Conservation (phyloP, 2,888 invertebrate species). For the Eupithecia subumbrata region DNA sequence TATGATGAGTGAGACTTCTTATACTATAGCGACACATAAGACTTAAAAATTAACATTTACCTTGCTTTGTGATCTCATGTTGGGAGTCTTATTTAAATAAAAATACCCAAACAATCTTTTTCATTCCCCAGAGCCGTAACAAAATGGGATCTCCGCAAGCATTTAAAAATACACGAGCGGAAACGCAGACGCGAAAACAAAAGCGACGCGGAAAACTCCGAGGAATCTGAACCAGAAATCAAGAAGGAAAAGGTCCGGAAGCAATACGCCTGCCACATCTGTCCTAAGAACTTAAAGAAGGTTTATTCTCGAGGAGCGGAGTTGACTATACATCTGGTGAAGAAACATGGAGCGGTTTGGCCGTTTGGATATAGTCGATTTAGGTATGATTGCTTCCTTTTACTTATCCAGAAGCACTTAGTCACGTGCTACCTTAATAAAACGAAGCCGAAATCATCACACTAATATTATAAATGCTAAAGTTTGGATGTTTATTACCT, state of each 20-base stretch:
- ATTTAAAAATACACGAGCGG: conserved; percentile 54
- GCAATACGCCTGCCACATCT: conserved; percentile 88
- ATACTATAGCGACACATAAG: too few species aligned
- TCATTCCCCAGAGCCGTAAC: conserved; percentile 79
- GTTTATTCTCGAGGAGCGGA: conserved; percentile 86
- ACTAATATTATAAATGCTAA: too few species aligned
- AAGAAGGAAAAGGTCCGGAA: conserved; percentile 59
- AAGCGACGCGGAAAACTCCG: conserved; percentile 54
- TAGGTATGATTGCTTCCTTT: conserved; percentile 65
- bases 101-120: too few species aligned
- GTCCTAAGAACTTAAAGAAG: conserved; percentile 81
- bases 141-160: conserved; percentile 84
- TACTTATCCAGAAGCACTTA: too few species aligned
- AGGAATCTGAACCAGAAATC: conserved; percentile 57
- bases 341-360: conserved; percentile 88
- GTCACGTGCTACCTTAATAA: too few species aligned
- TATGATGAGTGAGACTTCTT: too few species aligned
- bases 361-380: conserved; percentile 91
- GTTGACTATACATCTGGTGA: conserved; percentile 89
- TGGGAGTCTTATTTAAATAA: too few species aligned
- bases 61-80: too few species aligned
- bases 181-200: conserved; percentile 32
- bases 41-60: too few species aligned
- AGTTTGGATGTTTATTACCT: too few species aligned
- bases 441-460: too few species aligned